Base-by-base conservation (phyloP, 1,140 invertebrate genomes). In the Camponotus floridanus region DNA sequence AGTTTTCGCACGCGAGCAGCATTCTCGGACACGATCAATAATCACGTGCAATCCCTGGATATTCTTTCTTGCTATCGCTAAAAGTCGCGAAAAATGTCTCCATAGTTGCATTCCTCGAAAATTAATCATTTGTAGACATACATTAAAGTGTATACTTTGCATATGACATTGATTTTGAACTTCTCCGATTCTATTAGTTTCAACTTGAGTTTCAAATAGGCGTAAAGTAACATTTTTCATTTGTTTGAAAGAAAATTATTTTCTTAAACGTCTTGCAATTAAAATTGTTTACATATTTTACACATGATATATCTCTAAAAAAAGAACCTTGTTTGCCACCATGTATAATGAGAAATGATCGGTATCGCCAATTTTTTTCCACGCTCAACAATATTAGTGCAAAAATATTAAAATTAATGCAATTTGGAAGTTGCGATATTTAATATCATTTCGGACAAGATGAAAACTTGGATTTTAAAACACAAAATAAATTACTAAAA, bases 1-100 rank as follows among this genome's bases (percentile, higher is more conserved):
- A 48, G 39, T 5, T 45, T 48, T 70, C 42, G 26, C 42, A 31
- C 42, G 13, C 67, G 42, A 70, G 21, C 21, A 70, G 7, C 26
- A 48, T 13, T 70, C 67, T 70, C 67, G 67, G 26, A 70, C 42
- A 31, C 42, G 67, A 48, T 70, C 67, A 70, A 31, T 70, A 70
- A 70, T 70, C 26, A 70, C 42, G 26, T 70, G 42, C 67, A 70
- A 48, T 70, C 7, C 8, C 42, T 15, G 42, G 67, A 70, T 70
- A 70, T 70, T 70, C 21, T 48, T 70, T n/a, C 8, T 70, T 21
- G 18, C 15, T 70, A 42, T 70, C 21, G 13, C 21, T 42, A 18
- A 36, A 67, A 67, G 8, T 67, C 11, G 65, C 15, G 42, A 15
- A 48, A 48, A 70, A 70, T 18, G 8, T 68, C 11, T 13, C 2